These are phyloP conservation scores for Staurois parvus DNA, from an alignment of 2,797 vertebrate genomes.

Conservation along the genomic window DNA sequence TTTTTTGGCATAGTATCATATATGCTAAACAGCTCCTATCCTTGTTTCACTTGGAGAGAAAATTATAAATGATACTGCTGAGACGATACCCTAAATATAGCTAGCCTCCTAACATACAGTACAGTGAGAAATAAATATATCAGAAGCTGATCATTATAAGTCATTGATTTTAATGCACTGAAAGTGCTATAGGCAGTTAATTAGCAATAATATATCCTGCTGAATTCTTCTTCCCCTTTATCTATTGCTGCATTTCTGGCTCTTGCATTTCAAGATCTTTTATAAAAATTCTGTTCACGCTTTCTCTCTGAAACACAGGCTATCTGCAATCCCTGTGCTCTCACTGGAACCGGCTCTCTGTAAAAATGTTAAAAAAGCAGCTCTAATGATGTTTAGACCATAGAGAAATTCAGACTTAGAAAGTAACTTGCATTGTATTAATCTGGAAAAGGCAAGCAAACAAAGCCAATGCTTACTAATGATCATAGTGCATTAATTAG, in stretches of 20 bases:
- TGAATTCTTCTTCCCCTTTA: constrained; percentile 5
- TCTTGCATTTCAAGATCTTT: constrained; percentile 33
- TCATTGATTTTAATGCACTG: constrained; percentile 16
- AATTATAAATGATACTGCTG: background rate
- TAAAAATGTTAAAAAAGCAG: constrained; percentile 39
- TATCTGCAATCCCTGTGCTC: constrained; percentile 54
- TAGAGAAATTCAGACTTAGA: constrained; percentile 24
- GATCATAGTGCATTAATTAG: constrained; percentile 18
- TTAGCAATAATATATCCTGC: constrained; percentile 16
- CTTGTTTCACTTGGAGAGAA: background rate
- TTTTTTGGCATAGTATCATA: background rate
- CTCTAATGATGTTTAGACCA: constrained; percentile 30
- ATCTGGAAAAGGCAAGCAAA: constrained; percentile 19
- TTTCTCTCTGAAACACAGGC: constrained; percentile 35
- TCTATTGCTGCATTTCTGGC: constrained; percentile 19
- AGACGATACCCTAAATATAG: background rate
- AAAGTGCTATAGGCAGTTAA: constrained; percentile 10
- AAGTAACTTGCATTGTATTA: constrained; percentile 27
- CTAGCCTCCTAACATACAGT: background rate
- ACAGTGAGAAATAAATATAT: constrained; percentile 4
- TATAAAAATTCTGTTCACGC: constrained; percentile 54
- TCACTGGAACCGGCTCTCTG: constrained; percentile 38
- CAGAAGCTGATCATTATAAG: background rate
- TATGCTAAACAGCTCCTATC: no score
- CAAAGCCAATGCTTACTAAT: constrained; percentile 12